A percentile compares a stretch with the other conserved stretches of the same genome.
Evolutionary conservation across 37 sponge, comb jelly and placozoan species (phyloP).

Genomic region (Petrosia ficiformis): DNA sequence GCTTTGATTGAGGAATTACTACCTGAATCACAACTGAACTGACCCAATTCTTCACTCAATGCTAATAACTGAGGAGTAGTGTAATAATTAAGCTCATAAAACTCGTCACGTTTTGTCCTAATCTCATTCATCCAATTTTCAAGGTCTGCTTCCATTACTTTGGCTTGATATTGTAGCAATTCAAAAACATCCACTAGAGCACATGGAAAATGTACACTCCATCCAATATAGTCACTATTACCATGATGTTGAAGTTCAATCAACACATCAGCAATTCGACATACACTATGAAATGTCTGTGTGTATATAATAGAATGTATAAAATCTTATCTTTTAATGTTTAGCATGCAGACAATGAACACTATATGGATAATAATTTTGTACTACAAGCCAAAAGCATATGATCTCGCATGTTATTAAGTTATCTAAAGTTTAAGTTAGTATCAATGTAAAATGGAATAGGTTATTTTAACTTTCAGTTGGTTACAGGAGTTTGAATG

Average conservation of each 20-base stretch:
- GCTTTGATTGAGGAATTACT: neutral
- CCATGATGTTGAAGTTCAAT: constrained; percentile 30
- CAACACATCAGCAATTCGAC: constrained; percentile 37
- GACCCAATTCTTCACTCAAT: constrained; percentile 43
- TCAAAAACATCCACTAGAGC: neutral
- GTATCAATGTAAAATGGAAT: too few relatives aligned
- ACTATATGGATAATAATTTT: too few relatives aligned
- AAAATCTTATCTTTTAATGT: too few relatives aligned
- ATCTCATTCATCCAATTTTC: constrained; percentile 29
- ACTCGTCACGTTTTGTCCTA: constrained; percentile 6
- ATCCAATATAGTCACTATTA: constrained; percentile 35
- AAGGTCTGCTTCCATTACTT: constrained; percentile 43
- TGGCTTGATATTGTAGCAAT: constrained; percentile 12
- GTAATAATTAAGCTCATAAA: constrained; percentile 67
- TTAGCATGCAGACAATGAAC: too few relatives aligned
- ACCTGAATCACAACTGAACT: neutral
- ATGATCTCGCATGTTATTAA: too few relatives aligned
- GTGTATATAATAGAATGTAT: too few relatives aligned
- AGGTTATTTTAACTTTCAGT: too few relatives aligned
- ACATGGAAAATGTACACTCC: constrained; percentile 31
- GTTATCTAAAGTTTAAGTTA: too few relatives aligned
- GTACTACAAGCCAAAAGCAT: too few relatives aligned
- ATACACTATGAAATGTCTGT: constrained; percentile 37
- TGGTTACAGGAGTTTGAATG: too few relatives aligned
- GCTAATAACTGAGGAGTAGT: constrained; percentile 55